Evolutionary conservation across 2,888 invertebrate genomes (phyloP), one percentile per base, ranked within the genome.

Genomic region (Acronicta aceris): DNA sequence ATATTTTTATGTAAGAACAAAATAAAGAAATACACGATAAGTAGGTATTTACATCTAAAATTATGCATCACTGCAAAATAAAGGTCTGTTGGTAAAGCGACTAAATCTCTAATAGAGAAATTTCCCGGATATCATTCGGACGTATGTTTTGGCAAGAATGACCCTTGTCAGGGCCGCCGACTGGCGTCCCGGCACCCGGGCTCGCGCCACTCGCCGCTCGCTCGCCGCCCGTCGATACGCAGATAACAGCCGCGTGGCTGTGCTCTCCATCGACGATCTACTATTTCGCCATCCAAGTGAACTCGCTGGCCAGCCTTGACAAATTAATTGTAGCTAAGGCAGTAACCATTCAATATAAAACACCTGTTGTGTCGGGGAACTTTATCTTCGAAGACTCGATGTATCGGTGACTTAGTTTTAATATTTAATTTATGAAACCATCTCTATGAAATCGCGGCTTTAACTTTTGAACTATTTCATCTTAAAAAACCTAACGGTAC

Each of bases 341-440:
- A 84, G 84, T 88, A 84, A 87, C 85, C 84, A 83, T 88, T 88
- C 88, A 88, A 90, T 88, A 90, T 90, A 73, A 81, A 83, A 88
- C 85, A 89, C 90, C 88, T 91, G 90, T 92, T 89, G 88, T 79
- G 64, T 73, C 62, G 43, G 45, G n/a, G 59, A 68, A 69, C 62
- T 63, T 72, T 70, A 61, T 71, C 67, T 76, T 71, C 49, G 49
- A 46, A 66, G 58, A 75, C 70, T 73, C 74, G 59, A 65, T 54
- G 58, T 63, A 55, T 59, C 67, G 48, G 45, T 64, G 61, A 59
- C 70, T 66, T 56, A 53, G 58, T 56, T 46, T 70, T 15, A 55
- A 42, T 30, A 15, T 43, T 15, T 47, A 45, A 65, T 56, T 59
- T 40, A 16, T 38, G 33, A 38, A 21, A 21, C 10, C 21, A 25